phyloP scores from a whole-genome alignment of 2,113 vertebrate genomes.

The Sphaerodactylus townsendi region DNA sequence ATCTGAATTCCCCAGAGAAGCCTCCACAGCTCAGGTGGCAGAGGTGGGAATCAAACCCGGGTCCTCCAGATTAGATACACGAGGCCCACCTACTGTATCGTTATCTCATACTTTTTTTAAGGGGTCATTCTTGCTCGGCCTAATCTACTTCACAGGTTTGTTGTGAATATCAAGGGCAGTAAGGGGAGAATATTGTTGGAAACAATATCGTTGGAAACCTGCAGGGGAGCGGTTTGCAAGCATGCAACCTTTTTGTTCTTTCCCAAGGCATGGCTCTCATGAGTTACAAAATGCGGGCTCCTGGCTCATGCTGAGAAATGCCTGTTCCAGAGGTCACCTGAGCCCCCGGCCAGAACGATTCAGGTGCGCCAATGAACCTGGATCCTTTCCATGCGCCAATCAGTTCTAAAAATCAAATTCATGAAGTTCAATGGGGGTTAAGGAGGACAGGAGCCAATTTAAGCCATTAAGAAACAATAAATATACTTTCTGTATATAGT shows the following conservation, averaged over 20 bases:
- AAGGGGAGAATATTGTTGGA: no score
- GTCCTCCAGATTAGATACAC: no score
- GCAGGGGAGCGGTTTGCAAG: background rate
- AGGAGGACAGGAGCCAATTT: background rate
- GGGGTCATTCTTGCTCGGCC: background rate
- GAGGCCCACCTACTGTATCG: no score
- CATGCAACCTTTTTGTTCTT: background rate
- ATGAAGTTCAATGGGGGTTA: background rate
- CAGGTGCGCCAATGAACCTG: background rate
- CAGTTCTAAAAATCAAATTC: background rate
- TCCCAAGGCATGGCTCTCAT: background rate
- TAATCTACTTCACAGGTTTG: no score
- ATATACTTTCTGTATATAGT: background rate
- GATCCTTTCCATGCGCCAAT: background rate
- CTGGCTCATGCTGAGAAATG: background rate
- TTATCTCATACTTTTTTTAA: background rate
- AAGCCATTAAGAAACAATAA: background rate
- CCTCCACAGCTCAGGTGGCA: no score
- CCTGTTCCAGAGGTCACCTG: background rate
- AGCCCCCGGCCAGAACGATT: background rate
- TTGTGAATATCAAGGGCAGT: background rate
- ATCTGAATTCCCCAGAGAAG: no score
- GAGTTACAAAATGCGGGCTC: background rate
- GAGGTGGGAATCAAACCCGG: no score
- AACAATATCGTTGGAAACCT: no score